Evolutionary conservation across 2,888 invertebrate genomes (phyloP), one percentile per base, ranked within the genome.

Genomic region (Coecobrya sp.): DNA sequence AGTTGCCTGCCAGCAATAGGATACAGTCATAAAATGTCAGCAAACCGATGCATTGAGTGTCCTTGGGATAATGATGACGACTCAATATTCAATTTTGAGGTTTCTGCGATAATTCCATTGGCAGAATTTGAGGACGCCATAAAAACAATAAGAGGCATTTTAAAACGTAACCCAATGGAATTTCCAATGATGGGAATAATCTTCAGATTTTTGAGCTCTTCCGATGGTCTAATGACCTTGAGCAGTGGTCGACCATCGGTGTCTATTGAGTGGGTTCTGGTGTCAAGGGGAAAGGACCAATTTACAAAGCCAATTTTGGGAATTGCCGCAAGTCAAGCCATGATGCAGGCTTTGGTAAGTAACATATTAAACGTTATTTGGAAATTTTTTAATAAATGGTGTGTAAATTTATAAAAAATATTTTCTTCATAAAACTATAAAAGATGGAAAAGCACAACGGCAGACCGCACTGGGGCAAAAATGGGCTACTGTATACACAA

Each of bases 381-480:
- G n/a, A n/a, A n/a, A n/a, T n/a, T n/a, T n/a, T n/a, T n/a, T n/a
- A n/a, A n/a, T n/a, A n/a, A n/a, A n/a, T n/a, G n/a, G n/a, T n/a
- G n/a, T n/a, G n/a, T n/a, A n/a, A n/a, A n/a, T n/a, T n/a, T n/a
- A n/a, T n/a, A n/a, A n/a, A n/a, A n/a, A n/a, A n/a, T n/a, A n/a
- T n/a, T n/a, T n/a, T n/a, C n/a, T n/a, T n/a, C n/a, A n/a, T n/a
- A n/a, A n/a, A n/a, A n/a, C n/a, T n/a, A n/a, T n/a, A 10, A n/a
- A 27, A 81, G 81, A 52, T 81, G 1, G 13, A 8, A 1, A 81
- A 52, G 22, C 52, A 81, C 27, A 7, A 81, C 2, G 82, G 59
- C n/a, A 59, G 59, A 36, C 30, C 59, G 1, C 82, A 82, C 82
- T 82, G 82, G 82, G 82, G 82, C 1, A 82, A 82, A 30, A 59